Evolutionary conservation across 2,888 invertebrate genomes (phyloP), one percentile per base, ranked within the genome.

Genomic region (Clostera curtula): DNA sequence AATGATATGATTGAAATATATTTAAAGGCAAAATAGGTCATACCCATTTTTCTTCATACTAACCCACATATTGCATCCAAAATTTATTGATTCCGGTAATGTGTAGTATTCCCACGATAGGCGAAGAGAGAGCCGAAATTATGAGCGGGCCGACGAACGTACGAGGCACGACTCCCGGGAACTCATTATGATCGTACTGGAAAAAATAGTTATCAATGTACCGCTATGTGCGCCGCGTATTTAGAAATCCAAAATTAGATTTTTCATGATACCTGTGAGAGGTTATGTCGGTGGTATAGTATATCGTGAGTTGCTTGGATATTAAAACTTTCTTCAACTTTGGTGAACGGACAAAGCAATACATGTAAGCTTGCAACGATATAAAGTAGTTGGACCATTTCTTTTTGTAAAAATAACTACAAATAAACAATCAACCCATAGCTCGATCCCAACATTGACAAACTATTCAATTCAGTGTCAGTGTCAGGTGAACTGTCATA

Each of bases 261-360:
- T 66, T 57, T 54, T 39, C 40, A 56, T n/a, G 47, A 56, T 87
- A 96, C 97, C 91, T 93, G 86, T 31, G 91, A 86, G 48, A 96
- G 85, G 86, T 96, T 93, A 73, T 87, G 86, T 47, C 92, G 88
- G 69, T 96, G 91, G 76, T 95, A 97, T 24, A 99, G 84, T 57
- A 99, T 88, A 80, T 99, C 99, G 80, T 99, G 99, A 71, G 93
- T 93, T 11, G 99, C 98, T 85, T 99, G 99, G 32, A 98, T 85
- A 83, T 98, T 98, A 72, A 99, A 99, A 77, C 98, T 98, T 85
- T 99, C 99, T 80, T 99, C 99, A 25, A 99, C 99, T 90, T 99
- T 98, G 3, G 97, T 98, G 68, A 92, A 98, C 27, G 98, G 98
- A 61, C 97, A 96, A 52, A 93, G 87, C 39, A 95, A 69, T 32